Evolutionary conservation across 2,113 vertebrate species (phyloP).

Genomic region (Mesocricetus auratus): DNA sequence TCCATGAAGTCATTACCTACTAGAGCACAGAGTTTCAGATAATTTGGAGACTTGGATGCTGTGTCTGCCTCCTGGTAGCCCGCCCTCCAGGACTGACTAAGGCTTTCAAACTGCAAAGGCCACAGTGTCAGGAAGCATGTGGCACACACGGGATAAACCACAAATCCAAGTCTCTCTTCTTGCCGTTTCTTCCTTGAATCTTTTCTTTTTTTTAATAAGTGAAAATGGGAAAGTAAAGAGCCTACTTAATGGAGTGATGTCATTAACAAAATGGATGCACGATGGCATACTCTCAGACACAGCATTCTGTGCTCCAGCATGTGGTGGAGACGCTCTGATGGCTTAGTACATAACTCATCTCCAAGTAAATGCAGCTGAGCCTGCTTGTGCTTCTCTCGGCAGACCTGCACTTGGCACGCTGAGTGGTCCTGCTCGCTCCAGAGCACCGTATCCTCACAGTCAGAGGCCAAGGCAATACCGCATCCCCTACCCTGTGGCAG

Average conservation of each 20-base stretch:
- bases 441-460: rapidly evolving
- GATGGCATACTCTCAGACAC: neutral
- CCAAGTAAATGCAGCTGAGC: neutral
- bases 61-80: neutral
- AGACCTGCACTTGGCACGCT: neutral
- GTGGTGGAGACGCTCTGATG: neutral
- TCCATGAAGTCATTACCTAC: neutral
- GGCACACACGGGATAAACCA: neutral
- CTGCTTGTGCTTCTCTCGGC: too few relatives aligned
- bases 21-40: neutral
- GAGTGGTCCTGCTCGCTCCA: neutral
- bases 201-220: neutral
- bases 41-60: neutral
- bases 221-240: neutral
- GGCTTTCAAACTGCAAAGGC: neutral
- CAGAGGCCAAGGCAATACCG: rapidly evolving
- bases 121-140: too few relatives aligned
- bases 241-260: neutral
- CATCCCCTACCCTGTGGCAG: too few relatives aligned
- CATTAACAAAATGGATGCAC: neutral
- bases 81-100: neutral
- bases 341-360: neutral
- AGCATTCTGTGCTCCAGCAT: too few relatives aligned
- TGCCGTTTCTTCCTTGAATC: neutral
- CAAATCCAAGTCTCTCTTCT: neutral